These are phyloP conservation scores for Macquaria ambigua DNA, from an alignment of 2,113 vertebrate genomes.

Conservation along the genomic window DNA sequence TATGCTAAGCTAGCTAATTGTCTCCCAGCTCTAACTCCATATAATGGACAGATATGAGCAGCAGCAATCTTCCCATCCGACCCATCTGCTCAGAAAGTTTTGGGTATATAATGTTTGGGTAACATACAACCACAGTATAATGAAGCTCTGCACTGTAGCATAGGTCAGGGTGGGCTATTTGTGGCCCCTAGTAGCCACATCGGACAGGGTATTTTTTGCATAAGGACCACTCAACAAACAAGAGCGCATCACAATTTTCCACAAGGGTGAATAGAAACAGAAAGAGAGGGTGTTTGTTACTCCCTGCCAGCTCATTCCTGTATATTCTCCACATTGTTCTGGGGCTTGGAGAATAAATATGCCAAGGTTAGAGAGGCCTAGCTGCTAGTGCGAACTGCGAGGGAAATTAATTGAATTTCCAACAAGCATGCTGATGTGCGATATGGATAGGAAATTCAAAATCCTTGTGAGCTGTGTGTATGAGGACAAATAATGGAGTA, in stretches of 20 bases:
- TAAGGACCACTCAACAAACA: constrained; percentile 47
- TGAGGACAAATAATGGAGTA: constrained; percentile 48
- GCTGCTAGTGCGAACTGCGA: constrained; percentile 51
- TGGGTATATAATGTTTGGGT: not conserved
- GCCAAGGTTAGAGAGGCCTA: constrained; percentile 66
- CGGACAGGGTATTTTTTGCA: constrained; percentile 23
- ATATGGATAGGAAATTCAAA: constrained; percentile 62
- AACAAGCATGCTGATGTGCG: constrained; percentile 66
- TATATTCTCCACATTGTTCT: constrained; percentile 54
- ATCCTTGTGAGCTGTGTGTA: constrained; percentile 29
- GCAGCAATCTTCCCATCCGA: not conserved
- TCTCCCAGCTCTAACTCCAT: not conserved
- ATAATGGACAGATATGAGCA: not conserved
- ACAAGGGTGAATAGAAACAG: constrained; percentile 40
- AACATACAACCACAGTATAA: not conserved
- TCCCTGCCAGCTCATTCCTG: constrained; percentile 46
- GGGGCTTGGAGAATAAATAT: constrained; percentile 64
- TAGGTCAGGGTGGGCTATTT: constrained; percentile 2
- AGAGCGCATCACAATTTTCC: constrained; percentile 53
- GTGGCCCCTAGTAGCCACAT: constrained; percentile 14
- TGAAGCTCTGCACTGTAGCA: not conserved
- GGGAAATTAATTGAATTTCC: constrained; percentile 75
- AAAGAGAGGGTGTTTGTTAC: constrained; percentile 36
- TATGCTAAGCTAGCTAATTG: not conserved
- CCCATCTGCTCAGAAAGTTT: not conserved